These are phyloP conservation scores for Drosophila tsacasi DNA, from an alignment of 1,140 invertebrate species.

Conservation along the genomic window DNA sequence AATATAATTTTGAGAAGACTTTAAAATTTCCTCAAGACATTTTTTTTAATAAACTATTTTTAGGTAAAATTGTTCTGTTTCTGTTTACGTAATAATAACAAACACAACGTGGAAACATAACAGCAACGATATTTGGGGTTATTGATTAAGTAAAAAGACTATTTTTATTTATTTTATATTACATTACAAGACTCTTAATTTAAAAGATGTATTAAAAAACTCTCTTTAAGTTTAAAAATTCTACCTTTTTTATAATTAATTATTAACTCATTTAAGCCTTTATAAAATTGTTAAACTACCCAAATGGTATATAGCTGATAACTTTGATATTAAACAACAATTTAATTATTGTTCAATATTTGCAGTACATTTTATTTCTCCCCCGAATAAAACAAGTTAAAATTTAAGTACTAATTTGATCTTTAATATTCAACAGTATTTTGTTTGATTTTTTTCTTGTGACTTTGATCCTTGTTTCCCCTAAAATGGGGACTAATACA, in stretches of 20 bases:
- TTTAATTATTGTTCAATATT: too few species aligned
- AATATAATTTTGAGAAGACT: neutral
- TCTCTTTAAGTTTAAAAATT: neutral
- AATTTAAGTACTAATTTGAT: neutral
- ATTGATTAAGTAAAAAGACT: too few species aligned
- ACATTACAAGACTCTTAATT: neutral
- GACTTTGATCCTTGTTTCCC: too few species aligned
- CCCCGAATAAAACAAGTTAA: neutral
- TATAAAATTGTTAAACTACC: neutral
- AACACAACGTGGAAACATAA: too few species aligned
- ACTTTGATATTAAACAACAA: neutral
- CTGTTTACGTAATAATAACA: too few species aligned
- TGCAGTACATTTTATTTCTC: too few species aligned
- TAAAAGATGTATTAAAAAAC: neutral
- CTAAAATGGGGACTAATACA: neutral
- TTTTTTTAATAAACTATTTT: neutral
- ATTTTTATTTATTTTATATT: neutral
- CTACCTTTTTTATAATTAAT: neutral
- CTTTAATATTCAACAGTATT: constrained; percentile 17
- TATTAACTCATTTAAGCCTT: neutral
- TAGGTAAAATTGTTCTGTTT: too few species aligned
- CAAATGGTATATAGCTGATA: neutral
- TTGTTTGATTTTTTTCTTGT: neutral
- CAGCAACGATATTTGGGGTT: too few species aligned
- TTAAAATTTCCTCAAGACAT: neutral